Conservation (phyloP, 1,140 invertebrate genomes). For the Neocloeon triangulifer region DNA sequence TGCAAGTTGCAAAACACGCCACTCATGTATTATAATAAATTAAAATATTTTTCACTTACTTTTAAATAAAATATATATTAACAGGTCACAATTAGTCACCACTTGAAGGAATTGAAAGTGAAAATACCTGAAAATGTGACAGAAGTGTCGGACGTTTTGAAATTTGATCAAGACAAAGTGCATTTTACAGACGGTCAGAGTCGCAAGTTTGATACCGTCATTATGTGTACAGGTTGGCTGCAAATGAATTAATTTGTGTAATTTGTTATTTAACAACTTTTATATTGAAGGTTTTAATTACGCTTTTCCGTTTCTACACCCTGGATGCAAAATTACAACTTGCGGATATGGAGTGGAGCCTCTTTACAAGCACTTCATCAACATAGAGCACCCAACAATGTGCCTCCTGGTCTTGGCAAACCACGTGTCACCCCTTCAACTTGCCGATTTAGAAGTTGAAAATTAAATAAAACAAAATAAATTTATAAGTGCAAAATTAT, state of each 20-base stretch:
- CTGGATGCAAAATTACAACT: conserved; percentile 39
- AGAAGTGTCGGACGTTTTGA: conserved; percentile 33
- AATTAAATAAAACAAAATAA: too few relatives aligned
- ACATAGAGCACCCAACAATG: conserved; percentile 51
- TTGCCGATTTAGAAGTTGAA: conserved; percentile 76
- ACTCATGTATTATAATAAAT: too few relatives aligned
- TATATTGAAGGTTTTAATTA: conserved; percentile 44
- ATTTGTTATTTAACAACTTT: too few relatives aligned
- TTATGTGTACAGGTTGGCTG: conserved; percentile 58
- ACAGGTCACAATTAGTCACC: conserved; percentile 33
- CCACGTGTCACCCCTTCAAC: conserved; percentile 58
- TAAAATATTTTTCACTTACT: too few relatives aligned
- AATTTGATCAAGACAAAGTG: conserved; percentile 24
- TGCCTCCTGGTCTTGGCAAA: conserved; percentile 61
- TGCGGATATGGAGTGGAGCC: conserved; percentile 57
- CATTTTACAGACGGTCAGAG: conserved; percentile 33
- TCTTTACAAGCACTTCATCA: conserved; percentile 68
- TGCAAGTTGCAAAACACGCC: too few relatives aligned
- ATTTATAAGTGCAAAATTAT: too few relatives aligned
- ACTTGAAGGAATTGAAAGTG: conserved; percentile 30
- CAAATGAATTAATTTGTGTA: too few relatives aligned
- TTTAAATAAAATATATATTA: too few relatives aligned
- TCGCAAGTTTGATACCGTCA: conserved; percentile 38
- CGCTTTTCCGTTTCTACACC: conserved; percentile 56
- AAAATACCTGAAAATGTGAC: conserved; percentile 35